Evolutionary conservation across 2,888 invertebrate genomes (phyloP), one percentile per base, ranked within the genome.

Genomic region (Tachystola acroxantha): DNA sequence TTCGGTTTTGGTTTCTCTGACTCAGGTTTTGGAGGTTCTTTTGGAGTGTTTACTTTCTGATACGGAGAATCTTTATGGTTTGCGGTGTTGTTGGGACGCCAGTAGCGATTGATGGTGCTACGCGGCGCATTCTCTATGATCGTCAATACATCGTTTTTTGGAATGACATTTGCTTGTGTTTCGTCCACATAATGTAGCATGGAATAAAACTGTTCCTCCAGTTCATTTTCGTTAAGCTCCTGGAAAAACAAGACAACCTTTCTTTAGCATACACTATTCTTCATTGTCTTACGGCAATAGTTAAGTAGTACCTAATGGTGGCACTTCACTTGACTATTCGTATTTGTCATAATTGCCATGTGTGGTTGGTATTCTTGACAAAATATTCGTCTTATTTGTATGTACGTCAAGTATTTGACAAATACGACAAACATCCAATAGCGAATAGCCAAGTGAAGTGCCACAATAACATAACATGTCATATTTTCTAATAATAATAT

Each of bases 211-310:
- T 71, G 73, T 52, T 78, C 80, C 54, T 86, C 84, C 69, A 81
- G 59, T 50, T 87, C 87, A 76, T 81, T 70, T 57, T 86, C 85
- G 66, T 73, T 78, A 75, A 77, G 75, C 69, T 84, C 86, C 87
- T 88, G 64, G 53, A 82, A n/a, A n/a, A n/a, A 80, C 53, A 51
- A 33, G 53, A 46, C n/a, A n/a, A n/a, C n/a, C n/a, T n/a, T n/a
- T n/a, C n/a, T 45, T 33, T 48, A 64, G 68, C 64, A 48, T 53
- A 68, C 64, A 71, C 69, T 65, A 22, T 36, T 38, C 28, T 30
- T 31, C 10, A 13, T 33, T 29, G 33, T 32, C 42, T 41, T 46
- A 44, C 38, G 45, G 45, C 36, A 43, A 30, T 14, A 30, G 14
- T 34, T n/a, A n/a, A n/a, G n/a, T n/a, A n/a, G n/a, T n/a, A n/a